Evolutionary conservation across 2,113 vertebrate genomes (phyloP).

Genomic region (Chrysemys picta): DNA sequence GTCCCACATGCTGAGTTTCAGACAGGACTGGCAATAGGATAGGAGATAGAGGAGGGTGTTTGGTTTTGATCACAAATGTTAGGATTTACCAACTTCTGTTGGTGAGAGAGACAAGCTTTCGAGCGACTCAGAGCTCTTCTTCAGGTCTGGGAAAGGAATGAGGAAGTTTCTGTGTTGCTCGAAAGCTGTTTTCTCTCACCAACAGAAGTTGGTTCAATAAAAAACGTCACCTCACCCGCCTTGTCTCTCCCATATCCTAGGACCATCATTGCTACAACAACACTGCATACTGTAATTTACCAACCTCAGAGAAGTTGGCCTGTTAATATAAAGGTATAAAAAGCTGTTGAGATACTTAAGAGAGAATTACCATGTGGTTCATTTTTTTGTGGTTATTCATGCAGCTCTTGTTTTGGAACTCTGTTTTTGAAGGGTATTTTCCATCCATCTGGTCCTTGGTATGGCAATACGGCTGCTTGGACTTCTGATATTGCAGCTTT

Average conservation of each 20-base stretch:
- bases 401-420: neutral
- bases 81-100: neutral
- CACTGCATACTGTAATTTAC: neutral
- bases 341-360: neutral
- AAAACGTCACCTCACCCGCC: neutral
- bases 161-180: neutral
- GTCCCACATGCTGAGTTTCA: neutral
- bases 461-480: neutral
- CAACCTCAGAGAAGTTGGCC: neutral
- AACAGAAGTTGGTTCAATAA: neutral
- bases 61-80: neutral
- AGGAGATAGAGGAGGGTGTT: neutral
- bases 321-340: conserved; percentile 31
- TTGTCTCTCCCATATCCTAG: neutral
- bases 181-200: neutral
- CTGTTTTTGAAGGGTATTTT: conserved; percentile 10
- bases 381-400: neutral
- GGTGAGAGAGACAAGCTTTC: neutral
- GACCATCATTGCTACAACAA: neutral
- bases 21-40: neutral
- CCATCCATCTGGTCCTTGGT: neutral
- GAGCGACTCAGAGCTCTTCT: neutral
- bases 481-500: neutral
- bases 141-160: neutral
- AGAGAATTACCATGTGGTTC: conserved; percentile 17